Percentiles rank a stretch among this genome's conserved stretches.
Conservation (phyloP, 2,113 vertebrate species). For the Odocoileus hemionus region DNA sequence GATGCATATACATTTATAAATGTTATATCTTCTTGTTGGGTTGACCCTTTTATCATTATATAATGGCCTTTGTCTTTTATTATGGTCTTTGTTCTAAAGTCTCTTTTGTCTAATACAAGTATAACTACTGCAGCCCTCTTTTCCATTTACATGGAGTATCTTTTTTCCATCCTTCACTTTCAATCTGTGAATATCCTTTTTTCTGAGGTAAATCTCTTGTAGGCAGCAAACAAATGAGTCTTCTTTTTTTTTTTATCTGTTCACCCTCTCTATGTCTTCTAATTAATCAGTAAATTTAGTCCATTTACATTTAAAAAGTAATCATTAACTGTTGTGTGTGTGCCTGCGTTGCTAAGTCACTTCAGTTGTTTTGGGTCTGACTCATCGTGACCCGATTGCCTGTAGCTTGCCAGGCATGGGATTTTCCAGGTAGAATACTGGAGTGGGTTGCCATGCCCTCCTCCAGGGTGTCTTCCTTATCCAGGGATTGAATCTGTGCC, state of each 20-base stretch:
- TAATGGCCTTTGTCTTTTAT: background rate
- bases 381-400: background rate
- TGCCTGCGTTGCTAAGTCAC: background rate
- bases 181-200: background rate
- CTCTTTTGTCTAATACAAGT: background rate
- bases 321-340: background rate
- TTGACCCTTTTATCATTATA: background rate
- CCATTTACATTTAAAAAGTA: background rate
- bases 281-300: background rate
- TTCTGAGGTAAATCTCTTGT: background rate
- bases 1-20: background rate
- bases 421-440: background rate
- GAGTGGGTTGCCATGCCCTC: background rate
- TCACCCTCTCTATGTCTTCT: background rate
- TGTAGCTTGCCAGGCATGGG: background rate
- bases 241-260: background rate
- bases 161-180: background rate
- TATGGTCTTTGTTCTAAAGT: background rate
- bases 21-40: background rate
- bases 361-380: background rate
- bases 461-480: background rate
- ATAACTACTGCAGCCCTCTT: background rate
- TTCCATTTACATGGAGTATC: background rate
- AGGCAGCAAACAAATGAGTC: background rate
- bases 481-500: background rate